Percentiles rank a stretch among this genome's conserved stretches.
These are phyloP conservation scores for Excalfactoria chinensis DNA, from an alignment of 2,113 vertebrate genomes.

Conservation along the genomic window DNA sequence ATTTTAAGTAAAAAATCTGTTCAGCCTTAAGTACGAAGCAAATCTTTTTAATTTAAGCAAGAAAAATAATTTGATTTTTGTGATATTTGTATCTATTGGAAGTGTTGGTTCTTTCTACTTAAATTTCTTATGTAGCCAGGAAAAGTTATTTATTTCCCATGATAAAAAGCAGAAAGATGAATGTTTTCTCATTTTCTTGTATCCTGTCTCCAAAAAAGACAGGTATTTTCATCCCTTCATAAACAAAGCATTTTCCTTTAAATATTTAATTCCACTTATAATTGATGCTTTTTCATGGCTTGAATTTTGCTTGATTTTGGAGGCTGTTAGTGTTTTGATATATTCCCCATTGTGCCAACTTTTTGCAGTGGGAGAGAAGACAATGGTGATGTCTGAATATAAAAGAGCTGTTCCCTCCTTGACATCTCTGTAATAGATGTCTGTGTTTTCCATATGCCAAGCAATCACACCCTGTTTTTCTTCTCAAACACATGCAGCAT, in stretches of 20 bases:
- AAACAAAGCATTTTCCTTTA: slow-evolving; percentile 9
- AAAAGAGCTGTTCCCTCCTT: neutral
- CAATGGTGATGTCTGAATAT: neutral
- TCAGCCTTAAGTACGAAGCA: neutral
- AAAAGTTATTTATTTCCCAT: neutral
- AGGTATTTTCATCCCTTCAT: neutral
- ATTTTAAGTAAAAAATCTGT: neutral
- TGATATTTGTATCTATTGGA: neutral
- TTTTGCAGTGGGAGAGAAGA: neutral
- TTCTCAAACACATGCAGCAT: neutral
- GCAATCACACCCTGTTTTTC: neutral
- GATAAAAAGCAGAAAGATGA: neutral
- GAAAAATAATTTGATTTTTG: neutral
- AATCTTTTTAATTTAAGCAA: neutral
- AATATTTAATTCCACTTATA: neutral
- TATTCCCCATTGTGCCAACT: neutral
- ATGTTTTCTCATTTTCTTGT: neutral
- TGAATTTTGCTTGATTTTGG: neutral
- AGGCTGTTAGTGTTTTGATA: neutral
- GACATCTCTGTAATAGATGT: neutral
- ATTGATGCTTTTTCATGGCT: neutral
- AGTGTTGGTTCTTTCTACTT: neutral
- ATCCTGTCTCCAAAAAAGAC: neutral
- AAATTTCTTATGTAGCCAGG: neutral
- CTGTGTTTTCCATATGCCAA: neutral